Base-by-base conservation (phyloP, 1,140 invertebrate genomes). In the Drosophila lacteicornis region DNA sequence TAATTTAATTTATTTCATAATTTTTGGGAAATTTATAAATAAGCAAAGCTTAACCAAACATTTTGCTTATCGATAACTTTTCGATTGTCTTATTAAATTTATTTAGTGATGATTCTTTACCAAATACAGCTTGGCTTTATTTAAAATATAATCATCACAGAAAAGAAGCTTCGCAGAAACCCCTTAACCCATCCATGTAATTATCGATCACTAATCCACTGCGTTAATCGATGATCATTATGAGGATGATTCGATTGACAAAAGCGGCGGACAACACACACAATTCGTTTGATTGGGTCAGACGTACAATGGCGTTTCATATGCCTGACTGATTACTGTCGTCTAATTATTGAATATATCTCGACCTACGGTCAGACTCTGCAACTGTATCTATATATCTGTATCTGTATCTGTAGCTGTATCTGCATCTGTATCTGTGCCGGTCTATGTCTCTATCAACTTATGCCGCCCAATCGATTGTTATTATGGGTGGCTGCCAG, bases 391-490 rank as follows among this genome's bases (percentile, higher is more conserved):
- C 3, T 65, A 15, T 63, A 19, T 17, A 42, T 33, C 7, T 56
- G 17, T 30, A 17, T 8, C 19, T 62, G 12, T 11, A 25, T 12
- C 8, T 69, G 42, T 62, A 49, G 40, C 70, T 70, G 13, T 38
- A 25, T 12, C 8, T 58, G 22, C 8, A 42, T n/a, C 60, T 69
- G 42, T 62, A 49, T 46, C 70, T 70, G 13, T 38, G 50, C 2
- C 22, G 33, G 33, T 45, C 25, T 70, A 70, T 70, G 77, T 75
- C 73, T 83, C 70, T 55, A 56, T 79, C 47, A 71, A 67, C 55
- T 51, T 79, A 49, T 77, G 62, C 61, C 62, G 75, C 47, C 47
- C 57, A 81, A 81, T 82, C 67, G 79, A 82, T 75, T 68, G 58
- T 45, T 66, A 51, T 79, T 59, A 59, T 69, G 43, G 13, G 27